Evolutionary conservation across 2,797 vertebrate genomes (phyloP).

Genomic region (Halcyon smyrnensis): DNA sequence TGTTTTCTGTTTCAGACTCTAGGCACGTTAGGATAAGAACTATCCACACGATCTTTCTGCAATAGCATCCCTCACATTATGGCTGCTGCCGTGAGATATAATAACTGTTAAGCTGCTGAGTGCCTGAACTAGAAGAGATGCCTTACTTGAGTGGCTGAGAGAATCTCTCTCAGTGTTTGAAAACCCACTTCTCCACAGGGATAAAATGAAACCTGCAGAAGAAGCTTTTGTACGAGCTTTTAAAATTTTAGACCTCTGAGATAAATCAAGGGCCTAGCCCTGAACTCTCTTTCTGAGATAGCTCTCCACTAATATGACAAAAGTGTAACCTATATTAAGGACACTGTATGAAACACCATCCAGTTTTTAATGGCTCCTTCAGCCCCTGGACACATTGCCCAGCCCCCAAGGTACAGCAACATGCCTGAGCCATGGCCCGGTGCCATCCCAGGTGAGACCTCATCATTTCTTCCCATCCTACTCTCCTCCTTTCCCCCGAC

Average conservation of each 20-base stretch:
- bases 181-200: background rate
- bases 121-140: background rate
- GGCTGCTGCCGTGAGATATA: background rate
- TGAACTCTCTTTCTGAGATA: background rate
- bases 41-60: background rate
- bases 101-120: background rate
- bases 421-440: accelerated
- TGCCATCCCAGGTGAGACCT: background rate
- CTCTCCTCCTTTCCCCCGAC: background rate
- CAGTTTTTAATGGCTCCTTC: background rate
- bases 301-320: background rate
- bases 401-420: background rate
- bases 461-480: background rate
- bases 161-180: background rate
- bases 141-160: background rate
- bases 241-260: background rate
- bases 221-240: background rate
- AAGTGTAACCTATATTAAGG: background rate
- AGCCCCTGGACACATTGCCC: accelerated
- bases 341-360: background rate
- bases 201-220: background rate
- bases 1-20: background rate
- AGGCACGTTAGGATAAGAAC: background rate
- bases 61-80: background rate
- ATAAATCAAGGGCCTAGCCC: background rate